These are phyloP conservation scores for Callocephalon fimbriatum DNA, from an alignment of 2,113 vertebrate genomes.

Conservation along the genomic window DNA sequence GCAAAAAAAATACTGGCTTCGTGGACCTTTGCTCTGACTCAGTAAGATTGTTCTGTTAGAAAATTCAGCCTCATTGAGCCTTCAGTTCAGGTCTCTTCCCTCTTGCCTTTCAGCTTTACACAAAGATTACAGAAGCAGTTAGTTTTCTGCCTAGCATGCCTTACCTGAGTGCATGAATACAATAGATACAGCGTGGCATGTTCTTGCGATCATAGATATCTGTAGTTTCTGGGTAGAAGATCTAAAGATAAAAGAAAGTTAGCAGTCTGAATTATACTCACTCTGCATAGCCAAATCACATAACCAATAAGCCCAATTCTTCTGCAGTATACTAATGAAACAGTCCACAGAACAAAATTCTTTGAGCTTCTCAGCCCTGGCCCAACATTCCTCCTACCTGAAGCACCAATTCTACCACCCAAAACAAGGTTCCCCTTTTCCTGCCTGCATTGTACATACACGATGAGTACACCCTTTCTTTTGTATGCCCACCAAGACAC, in stretches of 20 bases:
- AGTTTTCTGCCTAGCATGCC: neutral
- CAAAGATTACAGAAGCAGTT: neutral
- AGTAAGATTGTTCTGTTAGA: neutral
- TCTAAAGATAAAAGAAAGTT: slow-evolving; percentile 79
- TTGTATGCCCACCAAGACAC: neutral
- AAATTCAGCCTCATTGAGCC: neutral
- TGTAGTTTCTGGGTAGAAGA: slow-evolving; percentile 98
- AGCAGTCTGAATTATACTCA: neutral
- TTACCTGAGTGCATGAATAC: slow-evolving; percentile 98
- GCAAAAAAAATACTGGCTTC: neutral
- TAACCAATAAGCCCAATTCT: neutral
- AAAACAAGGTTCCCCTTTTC: neutral
- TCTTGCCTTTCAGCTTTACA: neutral
- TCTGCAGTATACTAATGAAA: neutral
- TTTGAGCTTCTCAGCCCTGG: neutral
- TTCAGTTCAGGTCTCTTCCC: neutral
- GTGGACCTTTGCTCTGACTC: neutral
- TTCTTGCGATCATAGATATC: slow-evolving; percentile 99
- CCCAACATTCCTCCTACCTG: neutral
- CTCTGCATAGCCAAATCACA: neutral
- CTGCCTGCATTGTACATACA: neutral
- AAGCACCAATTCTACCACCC: neutral
- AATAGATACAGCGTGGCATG: slow-evolving; percentile 98
- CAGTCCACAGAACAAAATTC: neutral
- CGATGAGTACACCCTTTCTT: neutral